Evolutionary conservation across 2,113 vertebrate species (phyloP), one percentile per base, ranked within the genome.

Genomic region (Anthoscopus minutus): DNA sequence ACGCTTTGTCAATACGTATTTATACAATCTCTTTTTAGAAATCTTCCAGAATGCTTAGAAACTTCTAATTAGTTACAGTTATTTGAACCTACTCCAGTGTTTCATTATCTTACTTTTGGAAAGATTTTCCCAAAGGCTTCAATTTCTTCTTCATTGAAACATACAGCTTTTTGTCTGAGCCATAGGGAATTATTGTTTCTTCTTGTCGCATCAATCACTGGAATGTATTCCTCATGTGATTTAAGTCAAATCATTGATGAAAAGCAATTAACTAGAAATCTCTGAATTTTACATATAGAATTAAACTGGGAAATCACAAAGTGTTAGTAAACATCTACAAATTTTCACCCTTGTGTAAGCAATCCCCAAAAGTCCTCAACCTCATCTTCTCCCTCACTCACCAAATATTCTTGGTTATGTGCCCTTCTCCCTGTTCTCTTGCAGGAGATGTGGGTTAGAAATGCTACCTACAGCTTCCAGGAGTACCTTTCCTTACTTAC

Each of bases 321-420:
- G 57, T 8, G 1, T 61, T 65, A 80, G 22, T 35, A 66, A 86
- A 38, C 16, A 33, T 7, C 20, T 57, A 23, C 18, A 62, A 3
- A 47, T 61, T 61, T 80, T 61, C 25, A 56, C 7, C 13, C 5
- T 70, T 82, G 13, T 53, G 8, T 24, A 56, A 57, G 4, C 23
- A 57, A 23, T 20, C 4, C 10, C 20, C 11, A 51, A 33, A 71
- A 81, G 15, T 57, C 24, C 20, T 76, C 13, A 42, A 4, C 2
- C 25, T 33, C 8, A 45, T 10, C 33, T 61, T 2, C 7, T 33
- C 14, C 37, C 8, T 18, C 25, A 56, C 25, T 25, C 0, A 0
- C 28, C n/a, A 81, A 37, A 50, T 12, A 60, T 42, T 31, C 10
- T 54, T 24, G 13, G 6, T 19, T 61, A 71, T 51, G 42, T 44